Base-by-base conservation (phyloP, 2,888 invertebrate species). In the Cheilosia variabilis region DNA sequence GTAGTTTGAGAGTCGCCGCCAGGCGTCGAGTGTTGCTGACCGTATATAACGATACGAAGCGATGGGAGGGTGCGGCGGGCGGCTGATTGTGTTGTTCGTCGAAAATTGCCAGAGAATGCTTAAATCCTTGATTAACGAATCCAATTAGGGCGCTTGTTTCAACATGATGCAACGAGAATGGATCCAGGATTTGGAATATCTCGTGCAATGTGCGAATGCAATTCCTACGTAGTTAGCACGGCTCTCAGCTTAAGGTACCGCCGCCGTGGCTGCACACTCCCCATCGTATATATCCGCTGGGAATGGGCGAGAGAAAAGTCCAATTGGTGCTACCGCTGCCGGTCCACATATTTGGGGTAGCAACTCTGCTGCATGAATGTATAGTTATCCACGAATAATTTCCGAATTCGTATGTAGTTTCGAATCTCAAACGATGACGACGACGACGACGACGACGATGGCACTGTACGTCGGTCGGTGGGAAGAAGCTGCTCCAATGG, bases 121-220 rank as follows among this genome's bases (percentile, higher is more conserved):
- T 89, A 89, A 89, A 88, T 88, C 88, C 89, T 89, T 89, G 88
- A 89, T 89, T 88, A 89, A 89, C 88, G 89, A 88, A 89, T 89
- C 88, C 89, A 89, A 89, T 89, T 89, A 89, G 88, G 88, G 88
- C 87, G 87, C 88, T 88, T 88, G 89, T 89, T 89, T 88, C 86
- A 87, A 87, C 87, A 87, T 81, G 87, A 87, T 83, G 87, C 87
- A 88, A 80, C 84, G 87, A 81, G 87, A 88, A 88, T 84, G 87
- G 87, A 87, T 80, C 87, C 78, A 76, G 83, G 87, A 79, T 77
- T 83, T 83, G 72, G 76, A 87, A 82, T 82, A 78, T 83, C 76
- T 81, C 71, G 72, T 80, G 71, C 83, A 79, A 73, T 76, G 83
- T 84, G 87, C 73, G 73, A 83, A 82, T 83, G 82, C 87, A 86